These are phyloP conservation scores for Globodera ellingtonae DNA, from an alignment of 1,140 invertebrate species.

Conservation along the genomic window DNA sequence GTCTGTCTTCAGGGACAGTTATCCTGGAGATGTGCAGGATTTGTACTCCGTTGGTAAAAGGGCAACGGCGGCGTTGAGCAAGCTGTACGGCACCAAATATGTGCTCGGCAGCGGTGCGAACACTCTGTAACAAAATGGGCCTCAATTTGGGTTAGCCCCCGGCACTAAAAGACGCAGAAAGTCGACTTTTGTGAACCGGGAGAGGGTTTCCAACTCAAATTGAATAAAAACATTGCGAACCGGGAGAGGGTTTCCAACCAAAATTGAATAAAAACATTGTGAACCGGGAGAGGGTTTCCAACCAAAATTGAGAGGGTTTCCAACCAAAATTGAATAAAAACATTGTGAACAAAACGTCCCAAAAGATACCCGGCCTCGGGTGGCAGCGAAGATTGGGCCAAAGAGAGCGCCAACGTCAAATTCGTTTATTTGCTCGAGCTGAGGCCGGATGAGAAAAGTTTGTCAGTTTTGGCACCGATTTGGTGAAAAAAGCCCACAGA, in stretches of 20 bases:
- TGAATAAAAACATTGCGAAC: too few species aligned
- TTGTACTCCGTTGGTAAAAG: slow-evolving; percentile 62
- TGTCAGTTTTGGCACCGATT: slow-evolving; percentile 14
- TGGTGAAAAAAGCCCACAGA: slow-evolving; percentile 39
- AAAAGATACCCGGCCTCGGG: slow-evolving; percentile 61
- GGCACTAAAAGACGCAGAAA: too few species aligned
- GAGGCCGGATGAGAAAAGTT: slow-evolving; percentile 64
- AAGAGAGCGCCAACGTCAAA: slow-evolving; percentile 58
- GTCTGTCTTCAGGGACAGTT: slow-evolving; percentile 47
- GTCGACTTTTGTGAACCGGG: too few species aligned
- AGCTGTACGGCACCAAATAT: slow-evolving; percentile 64
- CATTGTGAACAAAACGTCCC: slow-evolving; percentile 5
- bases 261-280: too few species aligned
- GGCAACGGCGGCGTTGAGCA: slow-evolving; percentile 54
- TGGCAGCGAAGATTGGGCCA: slow-evolving; percentile 65
- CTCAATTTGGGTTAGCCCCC: slow-evolving; percentile 1
- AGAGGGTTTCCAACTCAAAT: too few species aligned
- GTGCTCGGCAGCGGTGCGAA: slow-evolving; percentile 59
- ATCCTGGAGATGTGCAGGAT: slow-evolving; percentile 64
- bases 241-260: too few species aligned
- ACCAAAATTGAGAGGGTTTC: too few species aligned
- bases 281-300: too few species aligned
- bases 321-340: too few species aligned
- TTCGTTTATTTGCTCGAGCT: slow-evolving; percentile 63
- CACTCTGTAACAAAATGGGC: slow-evolving; percentile 9